Evolutionary conservation across 92 coral and sea anemone genomes (phyloP), one percentile per base, ranked within the genome.

Genomic region (Parazoanthus darwini): DNA sequence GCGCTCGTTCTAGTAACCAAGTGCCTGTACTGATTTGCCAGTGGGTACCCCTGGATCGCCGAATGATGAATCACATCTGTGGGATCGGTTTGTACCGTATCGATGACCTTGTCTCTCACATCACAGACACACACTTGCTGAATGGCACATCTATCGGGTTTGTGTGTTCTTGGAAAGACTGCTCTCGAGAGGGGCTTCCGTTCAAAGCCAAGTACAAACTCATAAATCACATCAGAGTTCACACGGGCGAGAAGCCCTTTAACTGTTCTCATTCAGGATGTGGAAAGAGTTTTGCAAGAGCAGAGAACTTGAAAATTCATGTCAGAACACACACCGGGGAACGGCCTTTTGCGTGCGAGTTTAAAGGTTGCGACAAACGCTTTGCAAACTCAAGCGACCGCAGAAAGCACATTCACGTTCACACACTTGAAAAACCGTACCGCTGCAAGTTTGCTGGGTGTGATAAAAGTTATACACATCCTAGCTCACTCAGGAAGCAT

Each of bases 311-410:
- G 77, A 97, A 97, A 92, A 97, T 97, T 6, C 99, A 97, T 59
- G 94, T 97, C 43, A 89, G 99, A 39, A 94, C 98, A 1, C 99
- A 97, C 77, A 95, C 99, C 0, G 99, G 99, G 7, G 99, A 97
- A 38, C 78, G 98, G 44, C 99, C 99, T 7, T 97, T 97, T 79
- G 98, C 96, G 29, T 97, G 99, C 70, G 99, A 95, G 85, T 95
- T 92, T 79, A 92, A 91, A 79, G 99, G 99, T 65, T 97, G 99
- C 59, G 97, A 95, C 80, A 96, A 96, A 54, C 84, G 99, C 11
- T 97, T 97, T 77, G 99, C 99, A 58, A 97, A 97, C 91, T 97
- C 99, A 20, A 97, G 99, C 78, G 99, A 97, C 81, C 92, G 99
- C 70, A 86, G 99, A 51, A 97, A 97, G 51, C 98, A 97, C 82